These are phyloP conservation scores for Catharus minimus DNA, from an alignment of 2,113 vertebrate species.

Conservation along the genomic window DNA sequence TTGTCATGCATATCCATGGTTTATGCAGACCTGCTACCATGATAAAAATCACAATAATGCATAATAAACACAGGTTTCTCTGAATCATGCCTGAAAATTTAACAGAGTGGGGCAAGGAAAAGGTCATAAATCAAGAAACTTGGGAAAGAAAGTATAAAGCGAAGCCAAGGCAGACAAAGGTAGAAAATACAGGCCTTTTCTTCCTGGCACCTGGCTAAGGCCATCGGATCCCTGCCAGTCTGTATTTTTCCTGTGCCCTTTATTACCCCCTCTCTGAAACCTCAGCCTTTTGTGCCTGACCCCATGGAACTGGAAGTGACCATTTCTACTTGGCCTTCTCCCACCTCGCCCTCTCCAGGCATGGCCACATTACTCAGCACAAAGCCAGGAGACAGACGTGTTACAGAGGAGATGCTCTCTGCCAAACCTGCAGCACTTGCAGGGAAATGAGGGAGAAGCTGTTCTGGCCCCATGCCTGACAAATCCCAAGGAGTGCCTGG, in stretches of 20 bases:
- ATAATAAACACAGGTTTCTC: neutral
- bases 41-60: neutral
- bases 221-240: neutral
- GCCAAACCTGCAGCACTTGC: fast-evolving
- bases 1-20: fast-evolving
- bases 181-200: neutral
- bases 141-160: neutral
- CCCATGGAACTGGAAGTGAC: fast-evolving
- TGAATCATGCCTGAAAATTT: neutral
- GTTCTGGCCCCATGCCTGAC: fast-evolving
- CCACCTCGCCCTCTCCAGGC: fast-evolving
- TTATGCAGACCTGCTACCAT: neutral
- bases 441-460: neutral
- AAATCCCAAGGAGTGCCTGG: neutral
- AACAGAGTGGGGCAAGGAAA: neutral
- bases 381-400: fast-evolving
- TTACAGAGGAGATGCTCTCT: neutral
- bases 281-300: neutral
- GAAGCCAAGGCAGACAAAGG: neutral
- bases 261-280: neutral
- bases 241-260: neutral
- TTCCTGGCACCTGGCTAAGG: neutral
- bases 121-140: neutral
- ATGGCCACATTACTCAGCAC: fast-evolving
- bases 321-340: neutral